A percentile compares a stretch with the other conserved stretches of the same genome.
Conservation (phyloP, 2,113 vertebrate genomes). For the Eidolon helvum region DNA sequence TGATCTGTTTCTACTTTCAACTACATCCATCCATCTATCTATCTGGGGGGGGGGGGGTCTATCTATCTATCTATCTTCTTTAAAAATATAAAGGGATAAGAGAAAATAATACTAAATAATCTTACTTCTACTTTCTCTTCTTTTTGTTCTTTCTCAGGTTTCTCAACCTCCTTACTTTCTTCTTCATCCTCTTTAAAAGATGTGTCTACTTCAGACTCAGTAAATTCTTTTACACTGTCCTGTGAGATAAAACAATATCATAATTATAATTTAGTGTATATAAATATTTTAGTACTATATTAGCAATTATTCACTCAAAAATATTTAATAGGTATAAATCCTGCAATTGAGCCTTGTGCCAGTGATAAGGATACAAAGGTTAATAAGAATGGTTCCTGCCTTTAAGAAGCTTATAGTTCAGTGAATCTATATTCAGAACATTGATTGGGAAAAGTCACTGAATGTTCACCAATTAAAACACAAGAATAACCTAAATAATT, state of each 20-base stretch:
- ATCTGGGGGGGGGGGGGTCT: no score
- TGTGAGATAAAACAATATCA: conserved; percentile 36
- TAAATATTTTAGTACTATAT: background rate
- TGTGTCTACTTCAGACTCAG: background rate
- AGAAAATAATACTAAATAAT: background rate
- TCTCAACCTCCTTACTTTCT: background rate
- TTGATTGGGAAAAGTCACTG: background rate
- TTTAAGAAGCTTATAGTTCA: background rate
- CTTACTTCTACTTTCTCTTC: conserved; percentile 64
- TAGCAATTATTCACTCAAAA: background rate
- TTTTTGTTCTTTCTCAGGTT: background rate
- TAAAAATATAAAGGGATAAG: background rate
- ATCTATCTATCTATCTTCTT: background rate
- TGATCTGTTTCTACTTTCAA: background rate
- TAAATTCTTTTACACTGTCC: background rate
- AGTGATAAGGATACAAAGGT: background rate
- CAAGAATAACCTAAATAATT: background rate
- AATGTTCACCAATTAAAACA: background rate
- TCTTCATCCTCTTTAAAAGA: background rate
- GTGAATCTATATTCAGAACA: background rate
- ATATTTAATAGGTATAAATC: conserved; percentile 7
- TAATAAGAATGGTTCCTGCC: background rate
- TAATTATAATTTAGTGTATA: background rate
- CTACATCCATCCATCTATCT: no score
- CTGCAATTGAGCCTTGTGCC: background rate